phyloP scores from a whole-genome alignment of 2,888 invertebrate species.

The Elysia crispata region DNA sequence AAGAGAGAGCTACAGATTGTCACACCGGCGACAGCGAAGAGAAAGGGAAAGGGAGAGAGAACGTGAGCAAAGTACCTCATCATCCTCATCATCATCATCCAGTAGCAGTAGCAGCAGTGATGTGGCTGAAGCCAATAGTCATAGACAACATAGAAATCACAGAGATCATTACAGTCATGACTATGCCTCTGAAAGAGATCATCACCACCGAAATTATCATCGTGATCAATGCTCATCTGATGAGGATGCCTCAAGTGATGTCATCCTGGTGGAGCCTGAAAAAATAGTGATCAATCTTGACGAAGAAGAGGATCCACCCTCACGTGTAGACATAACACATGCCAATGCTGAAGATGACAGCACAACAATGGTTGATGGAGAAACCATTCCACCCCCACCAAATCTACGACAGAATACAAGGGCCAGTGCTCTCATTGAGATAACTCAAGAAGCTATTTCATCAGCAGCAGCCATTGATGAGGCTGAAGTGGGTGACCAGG shows the following conservation, averaged over 20 bases:
- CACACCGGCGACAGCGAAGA: slow-evolving; percentile 40
- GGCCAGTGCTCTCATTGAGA: slow-evolving; percentile 41
- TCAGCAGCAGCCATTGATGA: not conserved
- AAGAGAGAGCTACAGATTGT: slow-evolving; percentile 24
- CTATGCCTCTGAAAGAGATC: not conserved
- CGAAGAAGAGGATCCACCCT: slow-evolving; percentile 46
- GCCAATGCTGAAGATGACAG: slow-evolving; percentile 39
- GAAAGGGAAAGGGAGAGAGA: not conserved
- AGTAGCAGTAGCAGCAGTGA: slow-evolving; percentile 24
- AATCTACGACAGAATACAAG: slow-evolving; percentile 25
- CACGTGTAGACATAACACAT: slow-evolving; percentile 37
- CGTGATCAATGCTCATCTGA: slow-evolving; percentile 33
- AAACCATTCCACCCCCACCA: slow-evolving; percentile 40
- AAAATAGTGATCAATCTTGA: slow-evolving; percentile 47
- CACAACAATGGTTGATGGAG: slow-evolving; percentile 36
- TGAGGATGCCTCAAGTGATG: slow-evolving; percentile 47
- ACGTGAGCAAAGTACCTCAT: slow-evolving; percentile 19
- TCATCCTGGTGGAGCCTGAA: slow-evolving; percentile 48
- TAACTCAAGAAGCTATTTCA: slow-evolving; percentile 30
- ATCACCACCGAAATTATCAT: not conserved
- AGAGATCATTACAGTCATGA: not conserved
- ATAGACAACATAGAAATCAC: not conserved
- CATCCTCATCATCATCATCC: slow-evolving; percentile 29
- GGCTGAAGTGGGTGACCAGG: not conserved
- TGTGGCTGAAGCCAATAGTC: too few species aligned